Evolutionary conservation across 2,888 invertebrate species (phyloP), one percentile per base, ranked within the genome.

Genomic region (Eilema griseolum): DNA sequence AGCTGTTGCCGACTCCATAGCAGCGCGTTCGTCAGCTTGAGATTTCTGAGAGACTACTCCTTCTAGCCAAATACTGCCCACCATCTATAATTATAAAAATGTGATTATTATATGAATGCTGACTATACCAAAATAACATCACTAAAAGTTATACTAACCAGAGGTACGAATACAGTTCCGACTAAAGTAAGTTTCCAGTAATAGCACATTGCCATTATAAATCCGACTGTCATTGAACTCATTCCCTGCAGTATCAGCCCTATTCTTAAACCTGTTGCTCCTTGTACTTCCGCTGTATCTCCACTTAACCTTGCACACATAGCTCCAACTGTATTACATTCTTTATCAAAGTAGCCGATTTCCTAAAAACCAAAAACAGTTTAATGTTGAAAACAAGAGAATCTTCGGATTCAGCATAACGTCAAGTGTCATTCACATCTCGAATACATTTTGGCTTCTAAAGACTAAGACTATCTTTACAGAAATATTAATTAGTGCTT

Each of bases 171-270:
- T 0, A 95, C 93, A 0, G 96, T 90, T 2, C 96, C 96, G 10
- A 97, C 96, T 4, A 96, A 87, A 0, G 96, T 96, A 76, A 97
- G 92, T 83, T 96, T 96, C 96, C 96, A 96, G 70, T 96, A 95
- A 83, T 95, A 96, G 75, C 90, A 93, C 78, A 96, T 87, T 1
- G 96, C 96, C 86, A 96, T 87, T 8, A 96, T 85, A 75, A 96
- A 94, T 0, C 96, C 96, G 16, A 97, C 94, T 0, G 96, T 84
- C 2, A 96, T 90, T 0, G 96, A 96, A 72, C 96, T 96, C n/a
- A 96, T 81, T 0, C 96, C 96, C 79, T 97, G 97, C 28, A 96
- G 88, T 62, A 97, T 95, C 0, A 96, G 93, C 0, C 96, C 96
- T 24, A 97, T 91, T 60, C 96, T 89, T 46, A 96, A 92, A 0